Evolutionary conservation across 23 tunicate species (phyloP).

Genomic region (Halocynthia aurantium): DNA sequence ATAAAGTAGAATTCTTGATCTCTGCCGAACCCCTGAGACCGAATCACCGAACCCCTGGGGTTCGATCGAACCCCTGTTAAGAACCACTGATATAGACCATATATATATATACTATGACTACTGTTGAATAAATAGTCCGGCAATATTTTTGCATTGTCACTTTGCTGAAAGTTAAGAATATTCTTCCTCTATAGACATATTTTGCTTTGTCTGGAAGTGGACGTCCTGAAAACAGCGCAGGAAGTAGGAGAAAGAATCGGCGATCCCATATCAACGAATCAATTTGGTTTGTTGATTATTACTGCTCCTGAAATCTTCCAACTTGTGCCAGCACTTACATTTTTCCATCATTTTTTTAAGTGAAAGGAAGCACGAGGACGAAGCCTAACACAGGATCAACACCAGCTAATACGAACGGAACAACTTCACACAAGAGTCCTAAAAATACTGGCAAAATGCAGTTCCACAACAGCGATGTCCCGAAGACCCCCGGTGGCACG

Average conservation of each 20-base stretch:
- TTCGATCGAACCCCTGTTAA: no score
- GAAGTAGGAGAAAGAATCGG: constrained; percentile 82
- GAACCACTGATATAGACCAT: no score
- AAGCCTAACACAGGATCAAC: neutral
- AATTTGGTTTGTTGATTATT: neutral
- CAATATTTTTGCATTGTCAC: no score
- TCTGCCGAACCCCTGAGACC: no score
- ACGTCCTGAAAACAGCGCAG: constrained; percentile 39
- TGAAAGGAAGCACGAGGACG: constrained; percentile 6
- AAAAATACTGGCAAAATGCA: constrained; percentile 62
- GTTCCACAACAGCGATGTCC: constrained; percentile 31
- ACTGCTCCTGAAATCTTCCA: neutral
- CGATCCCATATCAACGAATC: constrained; percentile 48
- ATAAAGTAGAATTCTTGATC: no score
- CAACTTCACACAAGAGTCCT: constrained; percentile 52
- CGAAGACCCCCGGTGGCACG: constrained; percentile 84
- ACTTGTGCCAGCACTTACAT: neutral
- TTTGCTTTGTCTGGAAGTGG: constrained; percentile 57
- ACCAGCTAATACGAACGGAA: neutral
- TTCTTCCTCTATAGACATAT: constrained; percentile 30
- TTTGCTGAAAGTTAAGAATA: neutral
- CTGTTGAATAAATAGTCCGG: no score
- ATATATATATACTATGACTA: no score
- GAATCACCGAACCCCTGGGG: no score
- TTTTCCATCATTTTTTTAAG: neutral